phyloP scores from a whole-genome alignment of 1,140 invertebrate genomes.

The Archegozetes longisetosus region DNA sequence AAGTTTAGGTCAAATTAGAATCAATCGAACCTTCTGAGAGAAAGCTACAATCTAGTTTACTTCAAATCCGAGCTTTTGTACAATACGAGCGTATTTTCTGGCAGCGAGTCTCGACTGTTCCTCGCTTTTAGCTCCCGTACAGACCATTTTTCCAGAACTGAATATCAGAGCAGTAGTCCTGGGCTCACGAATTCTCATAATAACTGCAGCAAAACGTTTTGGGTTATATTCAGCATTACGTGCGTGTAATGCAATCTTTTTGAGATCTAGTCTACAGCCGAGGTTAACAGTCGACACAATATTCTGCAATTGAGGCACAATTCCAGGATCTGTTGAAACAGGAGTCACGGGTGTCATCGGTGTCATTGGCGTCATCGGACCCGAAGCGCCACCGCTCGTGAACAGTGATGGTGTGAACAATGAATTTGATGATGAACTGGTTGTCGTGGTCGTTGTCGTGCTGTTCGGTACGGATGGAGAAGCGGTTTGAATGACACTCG shows the following conservation, averaged over 20 bases:
- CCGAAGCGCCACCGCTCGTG: conserved; percentile 33
- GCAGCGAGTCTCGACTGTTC: conserved; percentile 90
- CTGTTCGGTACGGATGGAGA: neutral
- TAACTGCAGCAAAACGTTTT: conserved; percentile 98
- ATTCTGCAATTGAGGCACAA: conserved; percentile 84
- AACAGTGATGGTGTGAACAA: neutral
- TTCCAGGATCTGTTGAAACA: conserved; percentile 67
- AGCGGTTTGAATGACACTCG: neutral
- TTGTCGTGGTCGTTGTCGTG: neutral
- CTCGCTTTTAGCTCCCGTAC: conserved; percentile 98
- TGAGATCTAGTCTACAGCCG: conserved; percentile 84
- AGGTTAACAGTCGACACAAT: conserved; percentile 97
- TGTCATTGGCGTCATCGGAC: conserved; percentile 37
- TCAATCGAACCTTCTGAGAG: neutral
- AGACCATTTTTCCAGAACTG: conserved; percentile 98
- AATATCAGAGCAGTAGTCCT: conserved; percentile 97
- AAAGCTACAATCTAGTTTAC: conserved; percentile 37
- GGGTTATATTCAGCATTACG: conserved; percentile 99
- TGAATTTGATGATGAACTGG: neutral
- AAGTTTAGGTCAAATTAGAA: conserved; percentile 18
- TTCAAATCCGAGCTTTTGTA: conserved; percentile 92
- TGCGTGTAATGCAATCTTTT: conserved; percentile 95
- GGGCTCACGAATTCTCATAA: conserved; percentile 97
- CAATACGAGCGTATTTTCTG: conserved; percentile 95
- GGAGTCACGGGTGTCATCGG: conserved; percentile 89